Base-by-base conservation (phyloP, 2,797 vertebrate genomes). In the Falco peregrinus region DNA sequence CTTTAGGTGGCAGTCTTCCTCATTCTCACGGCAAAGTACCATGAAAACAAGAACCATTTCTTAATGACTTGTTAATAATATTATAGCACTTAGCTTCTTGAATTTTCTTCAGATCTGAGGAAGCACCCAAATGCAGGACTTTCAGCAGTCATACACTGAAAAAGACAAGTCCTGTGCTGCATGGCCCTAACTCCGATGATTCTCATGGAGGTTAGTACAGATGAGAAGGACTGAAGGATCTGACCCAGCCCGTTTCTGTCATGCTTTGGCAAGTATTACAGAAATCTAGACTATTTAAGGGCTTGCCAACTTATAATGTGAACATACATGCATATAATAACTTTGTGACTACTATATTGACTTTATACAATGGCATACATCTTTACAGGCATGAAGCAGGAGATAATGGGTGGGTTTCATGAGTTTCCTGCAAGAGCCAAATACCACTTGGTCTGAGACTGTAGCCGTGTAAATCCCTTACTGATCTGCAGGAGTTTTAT, bases 371-470 rank as follows among this genome's bases (percentile, higher is more conserved):
- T 24, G 14, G 5, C 26, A 43, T 14, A 61, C 22, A 47, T 35
- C 50, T 37, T 4, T 39, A 39, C 0, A 0, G 53, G 6, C 1
- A 0, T 8, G 6, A 70, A 64, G 14, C n/a, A 22, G 11, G 45
- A 25, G 53, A 54, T 9, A 79, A 20, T 5, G 6, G 5, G 13
- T 22, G 41, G 26, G 9, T 75, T 83, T 76, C 28, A 11, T 17
- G 19, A 61, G n/a, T 53, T 48, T 57, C 22, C 37, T 65, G 11
- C 41, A 82, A 82, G 29, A 87, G 7, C 28, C 41, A 45, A 24
- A 33, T 57, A 79, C 35, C 24, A 28, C 4, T 5, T 70, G 10
- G 14, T 35, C 3, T 37, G 35, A 70, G 26, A 17, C 19, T 11
- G 8, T 28, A 75, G 51, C 67, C 16, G 2, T 26, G 28, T 21